These are phyloP conservation scores for Amphipoea oculea DNA, from an alignment of 2,888 invertebrate genomes.

Conservation along the genomic window DNA sequence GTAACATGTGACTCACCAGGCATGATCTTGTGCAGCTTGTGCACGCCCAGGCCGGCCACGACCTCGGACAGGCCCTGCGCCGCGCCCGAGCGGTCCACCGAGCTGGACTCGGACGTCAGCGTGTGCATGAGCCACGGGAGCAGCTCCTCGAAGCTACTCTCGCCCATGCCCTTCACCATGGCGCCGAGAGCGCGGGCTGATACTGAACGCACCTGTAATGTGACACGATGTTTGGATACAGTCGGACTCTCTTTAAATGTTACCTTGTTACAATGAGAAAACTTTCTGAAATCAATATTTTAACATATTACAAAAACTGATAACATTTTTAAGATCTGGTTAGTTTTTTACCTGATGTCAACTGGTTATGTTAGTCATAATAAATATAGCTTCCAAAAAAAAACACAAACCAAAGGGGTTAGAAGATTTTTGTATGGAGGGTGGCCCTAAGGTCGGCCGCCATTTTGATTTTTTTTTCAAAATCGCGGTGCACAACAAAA, in stretches of 20 bases:
- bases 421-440: too few species aligned
- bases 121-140: constrained; percentile 99
- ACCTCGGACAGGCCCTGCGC: constrained; percentile 99
- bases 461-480: too few species aligned
- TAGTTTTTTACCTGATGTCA: too few species aligned
- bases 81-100: constrained; percentile 98
- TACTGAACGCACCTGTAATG: constrained; percentile 93
- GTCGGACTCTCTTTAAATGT: background rate
- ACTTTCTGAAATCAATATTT: background rate
- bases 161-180: constrained; percentile 99
- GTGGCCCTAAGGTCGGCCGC: too few species aligned
- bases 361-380: background rate
- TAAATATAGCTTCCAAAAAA: background rate
- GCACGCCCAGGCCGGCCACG: constrained; percentile 98
- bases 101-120: constrained; percentile 97
- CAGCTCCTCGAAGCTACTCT: constrained; percentile 98
- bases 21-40: constrained; percentile 99
- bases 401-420: background rate
- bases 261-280: background rate
- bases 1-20: constrained; percentile 90
- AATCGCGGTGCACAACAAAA: too few species aligned
- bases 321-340: too few species aligned
- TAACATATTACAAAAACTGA: background rate
- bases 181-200: constrained; percentile 99
- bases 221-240: background rate